These are phyloP conservation scores for Hyperoodon ampullatus DNA, from an alignment of 2,113 vertebrate species.

Conservation along the genomic window DNA sequence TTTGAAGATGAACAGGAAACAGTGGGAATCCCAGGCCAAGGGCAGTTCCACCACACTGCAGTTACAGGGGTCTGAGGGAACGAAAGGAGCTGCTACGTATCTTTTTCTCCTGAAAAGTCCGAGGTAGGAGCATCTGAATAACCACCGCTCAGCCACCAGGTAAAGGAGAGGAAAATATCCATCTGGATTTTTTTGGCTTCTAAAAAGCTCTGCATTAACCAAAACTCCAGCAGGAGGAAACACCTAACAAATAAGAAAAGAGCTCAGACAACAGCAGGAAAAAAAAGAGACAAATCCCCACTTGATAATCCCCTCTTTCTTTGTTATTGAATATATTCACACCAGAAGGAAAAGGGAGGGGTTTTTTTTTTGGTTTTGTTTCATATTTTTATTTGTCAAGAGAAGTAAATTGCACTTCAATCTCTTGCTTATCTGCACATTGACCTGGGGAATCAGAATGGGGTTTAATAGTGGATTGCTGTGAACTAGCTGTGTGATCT, in stretches of 20 bases:
- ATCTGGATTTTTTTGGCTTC: background rate
- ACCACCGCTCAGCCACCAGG: background rate
- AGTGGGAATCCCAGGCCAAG: background rate
- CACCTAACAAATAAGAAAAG: background rate
- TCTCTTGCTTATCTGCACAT: background rate
- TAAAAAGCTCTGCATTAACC: background rate
- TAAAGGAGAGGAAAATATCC: background rate
- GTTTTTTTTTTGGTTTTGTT: background rate
- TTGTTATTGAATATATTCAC: background rate
- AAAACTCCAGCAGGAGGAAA: background rate
- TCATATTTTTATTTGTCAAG: background rate
- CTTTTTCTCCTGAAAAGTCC: background rate
- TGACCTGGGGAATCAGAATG: too few relatives aligned
- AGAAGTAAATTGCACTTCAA: background rate
- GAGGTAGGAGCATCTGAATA: background rate
- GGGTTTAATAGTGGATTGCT: too few relatives aligned
- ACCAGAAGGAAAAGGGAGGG: background rate
- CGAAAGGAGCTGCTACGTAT: fast-evolving
- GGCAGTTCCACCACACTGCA: background rate
- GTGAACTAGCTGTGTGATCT: too few relatives aligned
- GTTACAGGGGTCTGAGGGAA: background rate
- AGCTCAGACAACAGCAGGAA: background rate
- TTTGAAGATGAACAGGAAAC: background rate
- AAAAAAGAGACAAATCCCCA: background rate
- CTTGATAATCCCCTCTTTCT: background rate